Base-by-base conservation (phyloP, 2,113 vertebrate species). In the Ophthalmolycus amberensis region DNA sequence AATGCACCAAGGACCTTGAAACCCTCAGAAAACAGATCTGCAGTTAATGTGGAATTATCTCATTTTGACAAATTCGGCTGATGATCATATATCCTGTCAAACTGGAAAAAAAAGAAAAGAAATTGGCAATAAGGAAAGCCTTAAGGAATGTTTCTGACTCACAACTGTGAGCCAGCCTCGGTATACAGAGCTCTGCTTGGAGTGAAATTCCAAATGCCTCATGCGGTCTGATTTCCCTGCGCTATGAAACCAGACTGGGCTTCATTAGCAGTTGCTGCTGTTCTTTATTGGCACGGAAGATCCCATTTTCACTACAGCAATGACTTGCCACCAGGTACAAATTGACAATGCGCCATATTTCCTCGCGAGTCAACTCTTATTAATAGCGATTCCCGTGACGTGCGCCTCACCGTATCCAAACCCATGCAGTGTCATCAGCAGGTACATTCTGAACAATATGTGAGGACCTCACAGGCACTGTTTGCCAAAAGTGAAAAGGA, bases 301-400 rank as follows among this genome's bases (percentile, higher is more conserved):
- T 93, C 83, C 86, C 84, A 90, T 93, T 92, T 90, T 91, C 84
- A 84, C 86, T 22, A 38, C 77, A 87, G 85, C 91, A 78, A 90
- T 84, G 75, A 93, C 86, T 92, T 59, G 83, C 89, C 87, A 83
- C 75, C 86, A 85, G 83, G 82, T 84, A 83, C 89, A 91, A 92
- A 93, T 91, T 92, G 92, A 93, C 90, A 91, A 75, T 15, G 89
- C 75, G 72, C 82, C 82, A 90, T 88, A 91, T 90, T 91, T 91
- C 78, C 88, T 79, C 25, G 12, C 71, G 52, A 89, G 89, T 88
- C 90, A 77, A 66, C 82, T 89, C 83, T 68, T 85, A 92, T 94
- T 92, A 93, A 85, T 71, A 40, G 78, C 70, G 22, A 67, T 88
- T 80, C 42, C 69, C 32, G 42, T 69, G 82, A 89, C 78, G 42